Percentiles rank a stretch among this genome's conserved stretches.
phyloP scores from a whole-genome alignment of 2,113 vertebrate genomes.

The Rhadina sibilatrix region DNA sequence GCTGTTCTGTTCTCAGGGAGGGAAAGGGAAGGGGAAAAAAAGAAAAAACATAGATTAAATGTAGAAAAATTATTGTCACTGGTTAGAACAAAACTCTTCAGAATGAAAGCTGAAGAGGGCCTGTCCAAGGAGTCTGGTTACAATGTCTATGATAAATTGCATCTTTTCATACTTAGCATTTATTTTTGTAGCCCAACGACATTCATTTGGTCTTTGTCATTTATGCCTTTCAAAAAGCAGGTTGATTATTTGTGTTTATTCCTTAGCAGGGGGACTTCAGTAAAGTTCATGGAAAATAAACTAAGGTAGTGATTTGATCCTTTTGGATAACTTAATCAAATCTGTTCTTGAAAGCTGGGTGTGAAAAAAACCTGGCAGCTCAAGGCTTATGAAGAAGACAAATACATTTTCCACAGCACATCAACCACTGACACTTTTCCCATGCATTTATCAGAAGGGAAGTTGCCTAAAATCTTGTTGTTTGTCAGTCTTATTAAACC shows the following conservation, averaged over 20 bases:
- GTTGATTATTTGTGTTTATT: background rate
- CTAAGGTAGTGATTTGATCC: background rate
- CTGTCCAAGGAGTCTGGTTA: background rate
- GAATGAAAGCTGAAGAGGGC: background rate
- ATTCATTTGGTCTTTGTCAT: background rate
- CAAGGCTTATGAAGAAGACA: background rate
- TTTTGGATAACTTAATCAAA: background rate
- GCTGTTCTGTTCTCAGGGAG: background rate
- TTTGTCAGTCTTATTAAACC: background rate
- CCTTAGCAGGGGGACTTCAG: background rate
- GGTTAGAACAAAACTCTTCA: background rate
- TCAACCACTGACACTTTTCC: background rate
- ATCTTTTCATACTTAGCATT: background rate
- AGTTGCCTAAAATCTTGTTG: background rate
- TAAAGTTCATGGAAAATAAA: background rate
- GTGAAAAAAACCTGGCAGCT: background rate
- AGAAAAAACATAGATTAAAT: background rate
- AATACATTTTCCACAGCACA: background rate
- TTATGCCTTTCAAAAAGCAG: background rate
- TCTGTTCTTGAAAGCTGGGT: background rate
- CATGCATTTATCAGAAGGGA: background rate
- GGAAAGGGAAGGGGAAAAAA: accelerated
- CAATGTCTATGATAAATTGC: background rate
- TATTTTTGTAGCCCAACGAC: background rate
- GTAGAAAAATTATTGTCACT: background rate